Evolutionary conservation across 2,113 vertebrate species (phyloP).

Genomic region (Tragelaphus strepsiceros): DNA sequence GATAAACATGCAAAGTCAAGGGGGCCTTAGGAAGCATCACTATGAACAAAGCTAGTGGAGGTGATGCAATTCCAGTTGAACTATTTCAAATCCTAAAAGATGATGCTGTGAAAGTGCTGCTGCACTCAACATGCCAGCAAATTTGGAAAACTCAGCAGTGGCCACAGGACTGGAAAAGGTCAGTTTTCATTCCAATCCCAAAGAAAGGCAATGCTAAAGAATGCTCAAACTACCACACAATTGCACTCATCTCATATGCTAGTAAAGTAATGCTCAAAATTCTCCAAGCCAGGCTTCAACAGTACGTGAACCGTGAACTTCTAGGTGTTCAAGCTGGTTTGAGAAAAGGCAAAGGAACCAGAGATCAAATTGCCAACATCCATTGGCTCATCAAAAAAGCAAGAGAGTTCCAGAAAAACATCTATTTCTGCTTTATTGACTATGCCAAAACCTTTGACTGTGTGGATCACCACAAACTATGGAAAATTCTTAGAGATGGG

Average conservation of each 20-base stretch:
- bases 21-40: neutral
- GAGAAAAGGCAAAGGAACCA: neutral
- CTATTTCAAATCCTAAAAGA: neutral
- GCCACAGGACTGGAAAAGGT: neutral
- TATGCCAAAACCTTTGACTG: neutral
- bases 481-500: neutral
- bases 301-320: neutral
- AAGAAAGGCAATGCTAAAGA: neutral
- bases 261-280: neutral
- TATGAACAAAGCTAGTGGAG: neutral
- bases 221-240: neutral
- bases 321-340: neutral
- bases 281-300: neutral
- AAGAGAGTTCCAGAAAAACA: neutral
- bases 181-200: neutral
- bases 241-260: neutral
- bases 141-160: neutral
- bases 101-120: neutral
- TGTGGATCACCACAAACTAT: neutral
- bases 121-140: neutral
- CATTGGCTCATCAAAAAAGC: neutral
- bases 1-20: neutral
- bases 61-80: neutral
- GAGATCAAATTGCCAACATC: neutral
- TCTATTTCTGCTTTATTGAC: neutral